phyloP scores from a whole-genome alignment of 2,113 vertebrate species.

The Odocoileus virginianus region DNA sequence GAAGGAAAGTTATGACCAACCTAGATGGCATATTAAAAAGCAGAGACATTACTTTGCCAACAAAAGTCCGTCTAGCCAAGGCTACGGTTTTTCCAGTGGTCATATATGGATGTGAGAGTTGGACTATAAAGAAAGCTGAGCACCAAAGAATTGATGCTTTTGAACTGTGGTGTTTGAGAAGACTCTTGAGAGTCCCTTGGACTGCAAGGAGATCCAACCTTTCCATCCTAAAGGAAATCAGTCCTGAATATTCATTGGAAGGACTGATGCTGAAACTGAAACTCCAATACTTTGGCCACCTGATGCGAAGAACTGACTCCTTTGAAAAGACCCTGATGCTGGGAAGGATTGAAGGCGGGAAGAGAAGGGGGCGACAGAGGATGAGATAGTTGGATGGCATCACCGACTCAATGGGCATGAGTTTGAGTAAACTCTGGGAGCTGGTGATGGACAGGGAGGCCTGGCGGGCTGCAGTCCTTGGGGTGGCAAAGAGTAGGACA shows the following conservation, averaged over 20 bases:
- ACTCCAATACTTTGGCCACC: background rate
- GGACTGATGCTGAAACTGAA: background rate
- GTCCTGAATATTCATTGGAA: background rate
- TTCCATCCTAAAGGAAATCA: background rate
- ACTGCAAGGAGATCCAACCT: background rate
- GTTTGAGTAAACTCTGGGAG: background rate
- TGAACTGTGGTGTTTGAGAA: background rate
- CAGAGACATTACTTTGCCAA: background rate
- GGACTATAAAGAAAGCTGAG: background rate
- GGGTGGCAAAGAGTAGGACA: background rate
- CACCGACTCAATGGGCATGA: background rate
- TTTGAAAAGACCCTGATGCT: background rate
- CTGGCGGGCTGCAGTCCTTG: background rate
- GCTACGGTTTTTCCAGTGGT: background rate
- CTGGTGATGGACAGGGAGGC: background rate
- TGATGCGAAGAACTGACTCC: accelerated
- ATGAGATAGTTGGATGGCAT: background rate
- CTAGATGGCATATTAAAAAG: background rate
- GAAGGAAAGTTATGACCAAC: background rate
- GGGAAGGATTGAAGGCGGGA: accelerated
- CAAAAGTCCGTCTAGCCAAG: accelerated
- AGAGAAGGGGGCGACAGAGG: background rate
- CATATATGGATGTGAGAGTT: background rate
- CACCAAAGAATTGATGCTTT: background rate
- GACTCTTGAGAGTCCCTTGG: background rate